Base-by-base conservation (phyloP, 1,140 invertebrate genomes). In the Heliconius nattereri region DNA sequence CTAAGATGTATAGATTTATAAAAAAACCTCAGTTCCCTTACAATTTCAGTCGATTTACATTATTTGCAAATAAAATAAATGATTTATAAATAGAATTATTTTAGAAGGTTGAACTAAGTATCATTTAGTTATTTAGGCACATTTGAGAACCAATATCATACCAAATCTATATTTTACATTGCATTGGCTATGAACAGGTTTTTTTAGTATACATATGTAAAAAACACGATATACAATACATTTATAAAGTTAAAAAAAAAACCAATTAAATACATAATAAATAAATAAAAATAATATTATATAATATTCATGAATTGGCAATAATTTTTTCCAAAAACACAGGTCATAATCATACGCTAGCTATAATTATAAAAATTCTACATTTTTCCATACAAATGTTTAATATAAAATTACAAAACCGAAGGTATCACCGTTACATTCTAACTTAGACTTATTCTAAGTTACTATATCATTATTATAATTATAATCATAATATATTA, bases 321-420 rank as follows among this genome's bases (percentile, higher is more conserved):
- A 57, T 57, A 3, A 3, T 52, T 20, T 52, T 20, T 52, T 52
- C 7, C 6, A 23, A 57, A n/a, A 57, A 57, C 2, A 57, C 54
- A 57, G 54, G 54, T 23, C 54, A 57, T 57, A 57, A 57, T 57
- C 54, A 57, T 9, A 23, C 54, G 23, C n/a, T 23, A 20, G 54
- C n/a, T 57, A 23, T 20, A 23, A 57, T 23, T 23, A 66, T 66
- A 66, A 26, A 66, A 66, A 66, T 29, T 29, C 60, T 66, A 66
- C 26, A 66, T 66, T 66, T 57, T 26, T 66, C 26, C 60, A 66
- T 66, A 66, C 60, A 66, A 66, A 66, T 66, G 60, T 66, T 66
- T 26, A 66, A 66, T 66, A 66, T 66, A 66, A 66, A 66, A 66
- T 66, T 66, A 66, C 60, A 66, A 66, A 66, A 66, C 60, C 60